phyloP scores from a whole-genome alignment of 2,113 vertebrate genomes.

The Orientallactaga bullata region DNA sequence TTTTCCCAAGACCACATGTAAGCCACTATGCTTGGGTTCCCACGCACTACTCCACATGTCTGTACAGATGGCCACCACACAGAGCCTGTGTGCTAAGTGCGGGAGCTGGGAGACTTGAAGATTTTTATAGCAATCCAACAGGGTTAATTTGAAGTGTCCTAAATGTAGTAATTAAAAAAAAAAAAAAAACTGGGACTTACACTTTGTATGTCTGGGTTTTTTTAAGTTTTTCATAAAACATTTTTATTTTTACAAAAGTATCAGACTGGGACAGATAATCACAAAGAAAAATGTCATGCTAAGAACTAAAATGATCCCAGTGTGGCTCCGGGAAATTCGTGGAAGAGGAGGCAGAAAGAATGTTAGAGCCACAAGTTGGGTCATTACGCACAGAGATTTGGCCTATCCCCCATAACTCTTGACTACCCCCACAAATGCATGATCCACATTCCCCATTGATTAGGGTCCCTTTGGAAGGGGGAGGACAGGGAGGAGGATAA shows the following conservation, averaged over 20 bases:
- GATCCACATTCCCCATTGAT: no score
- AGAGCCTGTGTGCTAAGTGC: not conserved
- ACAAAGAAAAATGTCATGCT: slow-evolving; percentile 34
- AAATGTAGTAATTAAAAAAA: not conserved
- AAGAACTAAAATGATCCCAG: no score
- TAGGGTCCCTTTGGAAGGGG: no score
- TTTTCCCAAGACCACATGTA: not conserved
- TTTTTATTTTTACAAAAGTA: slow-evolving; percentile 56
- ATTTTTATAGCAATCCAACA: not conserved
- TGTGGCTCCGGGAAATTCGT: no score
- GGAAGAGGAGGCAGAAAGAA: no score
- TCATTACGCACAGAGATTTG: no score
- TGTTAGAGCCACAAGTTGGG: no score
- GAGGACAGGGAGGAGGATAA: no score
- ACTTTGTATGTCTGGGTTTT: slow-evolving; percentile 7
- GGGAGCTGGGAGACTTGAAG: not conserved
- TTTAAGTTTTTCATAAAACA: slow-evolving; percentile 11
- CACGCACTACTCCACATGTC: fast-evolving
- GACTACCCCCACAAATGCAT: no score
- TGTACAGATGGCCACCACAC: fast-evolving
- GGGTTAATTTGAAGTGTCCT: slow-evolving; percentile 40
- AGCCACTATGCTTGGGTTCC: not conserved
- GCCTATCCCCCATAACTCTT: no score
- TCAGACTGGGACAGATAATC: not conserved
- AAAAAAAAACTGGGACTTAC: not conserved